Percentiles rank a stretch among this genome's conserved stretches.
These are phyloP conservation scores for Gortyna flavago DNA, from an alignment of 2,888 invertebrate genomes.

Conservation along the genomic window DNA sequence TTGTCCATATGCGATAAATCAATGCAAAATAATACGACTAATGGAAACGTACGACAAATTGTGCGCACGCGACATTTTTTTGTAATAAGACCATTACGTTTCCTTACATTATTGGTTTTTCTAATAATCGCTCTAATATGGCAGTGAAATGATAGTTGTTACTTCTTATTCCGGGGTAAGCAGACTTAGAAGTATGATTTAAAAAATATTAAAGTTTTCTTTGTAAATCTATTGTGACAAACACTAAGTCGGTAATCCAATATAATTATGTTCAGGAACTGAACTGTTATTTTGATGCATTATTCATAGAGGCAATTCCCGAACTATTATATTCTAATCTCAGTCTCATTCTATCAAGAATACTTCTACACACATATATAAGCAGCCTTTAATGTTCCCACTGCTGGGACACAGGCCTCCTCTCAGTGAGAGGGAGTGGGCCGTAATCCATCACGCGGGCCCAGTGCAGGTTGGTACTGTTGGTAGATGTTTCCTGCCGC, in stretches of 20 bases:
- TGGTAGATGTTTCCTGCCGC: not conserved
- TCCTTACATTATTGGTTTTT: slow-evolving; percentile 27
- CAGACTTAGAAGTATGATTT: not conserved
- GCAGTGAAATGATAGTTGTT: slow-evolving; percentile 24
- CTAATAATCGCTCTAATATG: slow-evolving; percentile 19
- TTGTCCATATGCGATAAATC: slow-evolving; percentile 31
- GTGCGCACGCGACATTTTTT: slow-evolving; percentile 47
- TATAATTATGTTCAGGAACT: not conserved
- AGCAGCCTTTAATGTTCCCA: not conserved
- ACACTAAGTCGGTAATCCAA: not conserved
- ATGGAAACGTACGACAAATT: slow-evolving; percentile 54
- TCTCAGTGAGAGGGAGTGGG: not conserved
- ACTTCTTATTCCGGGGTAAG: slow-evolving; percentile 28
- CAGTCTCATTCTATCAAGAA: not conserved
- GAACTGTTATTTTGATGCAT: not conserved
- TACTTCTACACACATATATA: not conserved
- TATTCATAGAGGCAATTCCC: not conserved
- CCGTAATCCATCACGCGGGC: not conserved
- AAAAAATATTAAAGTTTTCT: not conserved
- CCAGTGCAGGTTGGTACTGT: not conserved
- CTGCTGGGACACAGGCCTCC: not conserved
- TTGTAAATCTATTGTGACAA: not conserved
- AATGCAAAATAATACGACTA: slow-evolving; percentile 39
- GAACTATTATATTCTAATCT: not conserved
- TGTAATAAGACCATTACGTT: slow-evolving; percentile 19